Conservation (phyloP, 2,113 vertebrate genomes). For the Polypterus bichir region DNA sequence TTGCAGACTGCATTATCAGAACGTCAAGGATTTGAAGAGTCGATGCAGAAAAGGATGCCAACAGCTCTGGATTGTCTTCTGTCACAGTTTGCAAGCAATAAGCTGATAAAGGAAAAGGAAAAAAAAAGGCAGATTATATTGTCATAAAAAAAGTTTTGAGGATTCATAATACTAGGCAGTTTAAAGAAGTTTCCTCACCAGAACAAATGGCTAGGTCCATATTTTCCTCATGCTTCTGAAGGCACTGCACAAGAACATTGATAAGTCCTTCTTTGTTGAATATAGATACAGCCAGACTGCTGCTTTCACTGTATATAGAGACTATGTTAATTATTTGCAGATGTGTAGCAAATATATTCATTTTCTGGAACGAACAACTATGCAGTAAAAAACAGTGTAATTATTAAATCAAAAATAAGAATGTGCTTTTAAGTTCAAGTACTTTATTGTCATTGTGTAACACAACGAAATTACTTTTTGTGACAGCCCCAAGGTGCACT, state of each 20-base stretch:
- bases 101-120: slow-evolving; percentile 42
- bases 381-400: too few species aligned
- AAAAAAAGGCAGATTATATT: background rate
- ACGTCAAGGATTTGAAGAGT: slow-evolving; percentile 58
- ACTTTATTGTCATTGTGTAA: too few species aligned
- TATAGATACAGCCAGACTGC: slow-evolving; percentile 63
- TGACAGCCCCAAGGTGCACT: too few species aligned
- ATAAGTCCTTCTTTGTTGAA: slow-evolving; percentile 85
- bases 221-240: slow-evolving; percentile 67
- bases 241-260: slow-evolving; percentile 64
- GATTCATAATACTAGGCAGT: too few species aligned
- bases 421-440: too few species aligned
- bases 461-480: too few species aligned
- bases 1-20: slow-evolving; percentile 52
- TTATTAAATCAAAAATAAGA: too few species aligned
- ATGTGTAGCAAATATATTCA: too few species aligned
- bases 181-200: slow-evolving; percentile 42
- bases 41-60: slow-evolving; percentile 50
- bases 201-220: slow-evolving; percentile 77
- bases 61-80: slow-evolving; percentile 83
- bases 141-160: background rate
- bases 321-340: too few species aligned
- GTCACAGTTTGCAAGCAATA: slow-evolving; percentile 90
- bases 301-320: slow-evolving; percentile 69
- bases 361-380: too few species aligned